A percentile compares a stretch with the other conserved stretches of the same genome.
phyloP scores from a whole-genome alignment of 2,888 invertebrate genomes.

The Brachypalpus laphriformis region DNA sequence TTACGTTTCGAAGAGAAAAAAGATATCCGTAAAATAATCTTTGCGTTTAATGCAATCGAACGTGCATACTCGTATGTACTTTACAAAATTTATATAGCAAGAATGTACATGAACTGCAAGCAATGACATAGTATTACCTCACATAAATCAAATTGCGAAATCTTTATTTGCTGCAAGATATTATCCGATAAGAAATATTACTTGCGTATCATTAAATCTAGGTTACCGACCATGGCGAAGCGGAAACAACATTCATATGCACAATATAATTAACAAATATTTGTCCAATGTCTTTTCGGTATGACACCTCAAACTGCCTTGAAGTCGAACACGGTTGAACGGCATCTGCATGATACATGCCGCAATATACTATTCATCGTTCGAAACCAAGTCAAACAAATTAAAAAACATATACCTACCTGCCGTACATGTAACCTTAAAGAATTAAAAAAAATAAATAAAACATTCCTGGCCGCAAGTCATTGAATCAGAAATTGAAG shows the following conservation, averaged over 20 bases:
- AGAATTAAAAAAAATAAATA: background rate
- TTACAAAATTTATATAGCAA: background rate
- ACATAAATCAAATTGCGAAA: conserved; percentile 1
- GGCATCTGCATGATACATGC: conserved; percentile 8
- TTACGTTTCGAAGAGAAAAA: too few relatives aligned
- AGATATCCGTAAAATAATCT: too few relatives aligned
- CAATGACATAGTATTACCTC: background rate
- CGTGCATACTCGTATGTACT: too few relatives aligned
- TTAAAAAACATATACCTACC: conserved; percentile 8
- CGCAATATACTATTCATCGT: too few relatives aligned
- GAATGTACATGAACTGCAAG: background rate
- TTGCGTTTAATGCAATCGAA: too few relatives aligned
- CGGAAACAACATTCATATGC: conserved; percentile 15
- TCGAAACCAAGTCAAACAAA: conserved; percentile 16
- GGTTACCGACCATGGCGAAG: conserved; percentile 23
- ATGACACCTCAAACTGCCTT: conserved; percentile 35
- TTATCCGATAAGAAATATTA: conserved; percentile 27
- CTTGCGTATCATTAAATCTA: conserved; percentile 22
- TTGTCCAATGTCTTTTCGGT: conserved; percentile 33
- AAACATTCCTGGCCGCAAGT: conserved; percentile 40
- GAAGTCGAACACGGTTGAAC: conserved; percentile 40
- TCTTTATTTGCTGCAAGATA: background rate
- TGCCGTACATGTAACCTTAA: conserved; percentile 6
- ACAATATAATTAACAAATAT: conserved; percentile 35
- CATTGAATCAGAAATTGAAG: conserved; percentile 46